Evolutionary conservation across 2,888 invertebrate species (phyloP).

Genomic region (Branchinecta sandiegonensis): DNA sequence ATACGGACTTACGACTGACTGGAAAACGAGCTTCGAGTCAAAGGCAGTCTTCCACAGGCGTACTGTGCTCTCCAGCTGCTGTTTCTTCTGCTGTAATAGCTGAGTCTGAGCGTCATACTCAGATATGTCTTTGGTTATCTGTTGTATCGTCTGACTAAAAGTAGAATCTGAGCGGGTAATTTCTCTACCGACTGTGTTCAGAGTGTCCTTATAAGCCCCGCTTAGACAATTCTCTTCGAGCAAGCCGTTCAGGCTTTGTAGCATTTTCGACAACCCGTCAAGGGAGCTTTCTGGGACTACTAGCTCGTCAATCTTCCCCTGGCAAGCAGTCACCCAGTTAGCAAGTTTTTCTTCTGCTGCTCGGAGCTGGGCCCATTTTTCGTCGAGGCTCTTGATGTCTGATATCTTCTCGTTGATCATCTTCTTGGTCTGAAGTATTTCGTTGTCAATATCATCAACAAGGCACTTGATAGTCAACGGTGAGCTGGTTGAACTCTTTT

Average conservation of each 20-base stretch:
- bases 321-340: conserved; percentile 29
- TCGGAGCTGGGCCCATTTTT: conserved; percentile 25
- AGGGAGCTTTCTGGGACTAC: conserved; percentile 23
- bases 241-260: conserved; percentile 29
- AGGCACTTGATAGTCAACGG: conserved; percentile 49
- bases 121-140: conserved; percentile 56
- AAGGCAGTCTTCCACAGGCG: conserved; percentile 58
- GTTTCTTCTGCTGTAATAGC: conserved; percentile 54
- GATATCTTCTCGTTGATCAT: conserved; percentile 19
- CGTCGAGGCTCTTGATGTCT: conserved; percentile 27
- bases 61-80: conserved; percentile 55
- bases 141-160: conserved; percentile 63
- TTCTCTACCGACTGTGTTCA: conserved; percentile 62
- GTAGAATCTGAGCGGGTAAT: conserved; percentile 67
- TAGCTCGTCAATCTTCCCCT: conserved; percentile 20
- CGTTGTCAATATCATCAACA: conserved; percentile 55
- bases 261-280: conserved; percentile 24
- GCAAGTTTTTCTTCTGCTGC: conserved; percentile 30
- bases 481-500: conserved; percentile 50
- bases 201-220: conserved; percentile 44
- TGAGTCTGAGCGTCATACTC: conserved; percentile 66
- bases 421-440: conserved; percentile 47
- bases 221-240: conserved; percentile 36
- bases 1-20: conserved; percentile 52
- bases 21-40: conserved; percentile 53